A percentile compares a stretch with the other conserved stretches of the same genome.
These are phyloP conservation scores for Aldabrachelys gigantea DNA, from an alignment of 2,113 vertebrate genomes.

Conservation along the genomic window DNA sequence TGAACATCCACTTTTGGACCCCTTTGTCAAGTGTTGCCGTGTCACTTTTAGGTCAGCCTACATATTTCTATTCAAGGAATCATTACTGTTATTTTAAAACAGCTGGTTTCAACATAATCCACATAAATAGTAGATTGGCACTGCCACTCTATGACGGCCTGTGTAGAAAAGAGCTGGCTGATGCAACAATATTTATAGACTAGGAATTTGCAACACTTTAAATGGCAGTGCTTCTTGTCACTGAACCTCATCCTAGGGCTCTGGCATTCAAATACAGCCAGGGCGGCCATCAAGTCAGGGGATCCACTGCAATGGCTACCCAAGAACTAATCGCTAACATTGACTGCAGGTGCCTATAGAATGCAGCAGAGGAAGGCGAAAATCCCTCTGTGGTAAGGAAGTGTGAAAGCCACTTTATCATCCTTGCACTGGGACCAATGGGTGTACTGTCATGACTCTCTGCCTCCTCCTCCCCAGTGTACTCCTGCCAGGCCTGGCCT, in stretches of 20 bases:
- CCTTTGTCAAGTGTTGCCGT: slow-evolving; percentile 24
- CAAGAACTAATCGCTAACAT: slow-evolving; percentile 3
- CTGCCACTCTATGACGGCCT: slow-evolving; percentile 73
- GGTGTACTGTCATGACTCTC: slow-evolving; percentile 51
- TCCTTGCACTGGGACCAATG: slow-evolving; percentile 52
- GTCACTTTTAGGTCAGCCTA: slow-evolving; percentile 44
- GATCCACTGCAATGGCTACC: slow-evolving; percentile 29
- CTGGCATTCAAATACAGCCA: slow-evolving; percentile 55
- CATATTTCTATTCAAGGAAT: slow-evolving; percentile 72
- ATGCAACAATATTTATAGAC: slow-evolving; percentile 70
- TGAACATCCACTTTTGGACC: slow-evolving; percentile 34
- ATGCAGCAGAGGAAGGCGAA: not conserved
- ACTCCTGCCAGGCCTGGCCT: slow-evolving; percentile 43
- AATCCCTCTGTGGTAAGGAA: not conserved
- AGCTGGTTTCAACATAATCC: slow-evolving; percentile 78
- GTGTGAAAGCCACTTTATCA: slow-evolving; percentile 47
- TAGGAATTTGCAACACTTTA: slow-evolving; percentile 73
- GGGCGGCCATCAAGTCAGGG: slow-evolving; percentile 32
- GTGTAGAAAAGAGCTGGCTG: slow-evolving; percentile 74
- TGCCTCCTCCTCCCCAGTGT: slow-evolving; percentile 53
- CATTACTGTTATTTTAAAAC: slow-evolving; percentile 76
- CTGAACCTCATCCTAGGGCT: slow-evolving; percentile 57
- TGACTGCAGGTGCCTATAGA: slow-evolving; percentile 24
- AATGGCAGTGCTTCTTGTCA: slow-evolving; percentile 69
- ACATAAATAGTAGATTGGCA: slow-evolving; percentile 78